Evolutionary conservation across 2,797 vertebrate species (phyloP), one percentile per base, ranked within the genome.

Genomic region (Phataginus tricuspis): DNA sequence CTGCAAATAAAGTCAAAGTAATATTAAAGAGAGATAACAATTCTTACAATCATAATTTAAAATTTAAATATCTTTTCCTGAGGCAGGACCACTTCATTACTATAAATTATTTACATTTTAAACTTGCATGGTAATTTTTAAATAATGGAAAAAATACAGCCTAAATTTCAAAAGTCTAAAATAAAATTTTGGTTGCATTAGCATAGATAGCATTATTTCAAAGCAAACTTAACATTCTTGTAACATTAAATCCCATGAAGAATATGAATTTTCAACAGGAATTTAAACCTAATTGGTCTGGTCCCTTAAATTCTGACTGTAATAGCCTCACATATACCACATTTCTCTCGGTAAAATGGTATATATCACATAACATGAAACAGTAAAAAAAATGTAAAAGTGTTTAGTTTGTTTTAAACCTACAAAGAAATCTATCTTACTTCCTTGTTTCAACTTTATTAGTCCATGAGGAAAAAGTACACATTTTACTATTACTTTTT

Each of bases 1-100:
- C 99, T 99, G 96, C 68, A 97, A 98, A 97, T 34, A 93, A 75
- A 92, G 87, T 39, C 10, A 84, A 96, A 92, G 90, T 63, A 89
- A 66, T 34, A 97, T 4, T 37, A n/a, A 86, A 34, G 42, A 23
- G 18, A 92, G 53, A 66, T 69, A 90, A 37, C 8, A 85, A 59
- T 49, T 42, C 83, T 59, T 64, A 77, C 1, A 79, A 66, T 78
- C 12, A 63, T 71, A 92, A 91, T 53, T 72, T 51, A 42, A 53
- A 92, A 91, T 71, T 91, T 63, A 89, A 83, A 57, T 89, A 23
- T 45, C 15, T 68, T 90, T 87, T 87, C 29, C 16, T 78, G 37
- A 91, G 86, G 29, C 66, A 92, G 31, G 51, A 83, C 4, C 9
- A 82, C 25, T 92, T 85, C 16, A 74, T 29, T 85, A 87, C 7